Conservation (phyloP, 2,888 invertebrate genomes). For the Perdita meconis region DNA sequence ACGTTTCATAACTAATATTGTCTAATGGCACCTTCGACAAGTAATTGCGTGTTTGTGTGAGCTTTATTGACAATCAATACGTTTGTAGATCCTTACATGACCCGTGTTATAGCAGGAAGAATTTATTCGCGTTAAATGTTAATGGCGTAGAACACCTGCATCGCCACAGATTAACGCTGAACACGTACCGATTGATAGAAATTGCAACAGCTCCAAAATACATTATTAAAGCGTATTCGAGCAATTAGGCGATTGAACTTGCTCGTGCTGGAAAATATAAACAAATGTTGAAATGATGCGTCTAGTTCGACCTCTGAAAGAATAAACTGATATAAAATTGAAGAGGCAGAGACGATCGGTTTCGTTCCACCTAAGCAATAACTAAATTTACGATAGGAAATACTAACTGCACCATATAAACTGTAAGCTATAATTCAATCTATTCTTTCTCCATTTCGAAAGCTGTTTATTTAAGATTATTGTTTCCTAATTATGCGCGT, state of each 20-base stretch:
- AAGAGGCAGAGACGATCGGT: background rate
- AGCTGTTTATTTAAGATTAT: too few species aligned
- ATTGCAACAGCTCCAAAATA: background rate
- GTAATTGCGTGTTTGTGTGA: too few species aligned
- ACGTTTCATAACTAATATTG: background rate
- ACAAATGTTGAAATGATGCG: background rate
- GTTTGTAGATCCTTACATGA: too few species aligned
- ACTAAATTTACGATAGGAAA: background rate
- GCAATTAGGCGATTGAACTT: slow-evolving; percentile 4
- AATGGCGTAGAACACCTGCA: background rate
- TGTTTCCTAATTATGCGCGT: too few species aligned
- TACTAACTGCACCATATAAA: too few species aligned
- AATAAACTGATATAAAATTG: background rate
- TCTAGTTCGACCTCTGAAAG: background rate
- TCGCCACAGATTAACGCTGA: background rate
- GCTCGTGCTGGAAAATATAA: background rate
- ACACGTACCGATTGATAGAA: background rate
- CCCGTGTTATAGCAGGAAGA: background rate
- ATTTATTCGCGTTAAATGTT: background rate
- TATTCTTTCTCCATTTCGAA: too few species aligned
- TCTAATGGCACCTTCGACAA: too few species aligned
- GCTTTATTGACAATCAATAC: too few species aligned
- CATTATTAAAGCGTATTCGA: slow-evolving; percentile 2
- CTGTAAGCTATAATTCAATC: too few species aligned
- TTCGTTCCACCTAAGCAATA: background rate